Evolutionary conservation across 1,140 invertebrate genomes (phyloP).

Genomic region (Hypothenemus hampei): DNA sequence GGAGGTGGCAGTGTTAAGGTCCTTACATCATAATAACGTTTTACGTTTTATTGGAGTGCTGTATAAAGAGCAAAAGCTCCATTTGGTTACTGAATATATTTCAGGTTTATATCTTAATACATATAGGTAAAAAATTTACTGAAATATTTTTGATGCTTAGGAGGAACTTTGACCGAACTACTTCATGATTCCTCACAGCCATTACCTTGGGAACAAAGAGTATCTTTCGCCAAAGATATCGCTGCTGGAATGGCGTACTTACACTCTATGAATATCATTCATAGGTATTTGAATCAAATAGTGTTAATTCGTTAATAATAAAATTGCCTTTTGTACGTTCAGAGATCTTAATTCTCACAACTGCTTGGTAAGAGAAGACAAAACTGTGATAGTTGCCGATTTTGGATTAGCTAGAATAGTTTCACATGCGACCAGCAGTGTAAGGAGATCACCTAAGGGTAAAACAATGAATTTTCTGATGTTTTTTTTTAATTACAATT

Average conservation of each 20-base stretch:
- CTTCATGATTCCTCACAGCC: constrained; percentile 65
- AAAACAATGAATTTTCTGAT: neutral
- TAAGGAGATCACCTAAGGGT: constrained; percentile 29
- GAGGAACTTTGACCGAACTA: constrained; percentile 79
- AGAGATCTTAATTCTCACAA: constrained; percentile 92
- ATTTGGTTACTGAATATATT: constrained; percentile 89
- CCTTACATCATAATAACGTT: constrained; percentile 84
- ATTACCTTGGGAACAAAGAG: constrained; percentile 77
- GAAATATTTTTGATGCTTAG: constrained; percentile 39
- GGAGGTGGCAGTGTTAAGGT: constrained; percentile 85
- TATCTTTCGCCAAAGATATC: constrained; percentile 85
- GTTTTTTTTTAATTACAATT: neutral
- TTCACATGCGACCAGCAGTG: constrained; percentile 52
- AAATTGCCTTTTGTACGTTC: neutral
- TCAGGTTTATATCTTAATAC: constrained; percentile 48
- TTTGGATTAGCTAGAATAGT: constrained; percentile 91
- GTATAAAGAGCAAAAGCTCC: constrained; percentile 87
- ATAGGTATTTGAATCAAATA: too few relatives aligned
- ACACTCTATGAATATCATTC: constrained; percentile 91
- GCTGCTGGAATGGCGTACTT: constrained; percentile 89
- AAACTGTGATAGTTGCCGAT: constrained; percentile 89
- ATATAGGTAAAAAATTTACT: neutral
- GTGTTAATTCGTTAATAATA: neutral
- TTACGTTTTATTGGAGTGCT: constrained; percentile 88
- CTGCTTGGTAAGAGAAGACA: constrained; percentile 79